Evolutionary conservation across 2,797 vertebrate species (phyloP), one percentile per base, ranked within the genome.

Genomic region (Pangasius macronema): DNA sequence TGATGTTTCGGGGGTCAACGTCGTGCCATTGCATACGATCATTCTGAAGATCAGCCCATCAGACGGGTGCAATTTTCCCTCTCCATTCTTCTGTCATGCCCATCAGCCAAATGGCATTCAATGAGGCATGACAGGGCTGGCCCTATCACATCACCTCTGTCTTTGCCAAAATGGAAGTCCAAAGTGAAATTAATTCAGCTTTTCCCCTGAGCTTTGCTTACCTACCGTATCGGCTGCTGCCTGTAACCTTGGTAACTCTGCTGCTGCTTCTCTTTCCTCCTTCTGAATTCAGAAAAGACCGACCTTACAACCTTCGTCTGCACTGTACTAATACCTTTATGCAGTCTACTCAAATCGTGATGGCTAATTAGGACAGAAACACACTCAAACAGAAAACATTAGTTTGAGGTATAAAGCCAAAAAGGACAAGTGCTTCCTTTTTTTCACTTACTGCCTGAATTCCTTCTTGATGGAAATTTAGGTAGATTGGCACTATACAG

Each of bases 221-320:
- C 91, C 92, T 89, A 90, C 53, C 51, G 1, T 86, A 57, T 75
- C 88, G 86, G 91, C 88, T 86, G 82, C 82, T 85, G 92, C 57
- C 82, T 87, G 93, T 94, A 92, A 88, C 93, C 91, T 90, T 93
- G 92, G 94, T 90, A 94, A 93, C 93, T 85, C 53, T 83, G 53
- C 68, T 67, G 51, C 59, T 79, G 86, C 85, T 87, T 83, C 67
- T 83, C n/a, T 85, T 87, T 88, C 85, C 80, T 63, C 85, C 75
- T 70, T 86, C 84, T 57, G 59, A 90, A 68, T 20, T 80, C 82
- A 82, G 65, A 86, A 82, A 86, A 63, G 89, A 89, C 87, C 83
- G 88, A 92, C 91, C 91, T 90, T 92, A 90, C 91, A 90, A 90
- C 91, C 91, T 90, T 85, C 79, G 88, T 94, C 88, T 76, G 70